Percentiles rank a stretch among this genome's conserved stretches.
Evolutionary conservation across 2,113 vertebrate species (phyloP).

Genomic region (Oryzias celebensis): DNA sequence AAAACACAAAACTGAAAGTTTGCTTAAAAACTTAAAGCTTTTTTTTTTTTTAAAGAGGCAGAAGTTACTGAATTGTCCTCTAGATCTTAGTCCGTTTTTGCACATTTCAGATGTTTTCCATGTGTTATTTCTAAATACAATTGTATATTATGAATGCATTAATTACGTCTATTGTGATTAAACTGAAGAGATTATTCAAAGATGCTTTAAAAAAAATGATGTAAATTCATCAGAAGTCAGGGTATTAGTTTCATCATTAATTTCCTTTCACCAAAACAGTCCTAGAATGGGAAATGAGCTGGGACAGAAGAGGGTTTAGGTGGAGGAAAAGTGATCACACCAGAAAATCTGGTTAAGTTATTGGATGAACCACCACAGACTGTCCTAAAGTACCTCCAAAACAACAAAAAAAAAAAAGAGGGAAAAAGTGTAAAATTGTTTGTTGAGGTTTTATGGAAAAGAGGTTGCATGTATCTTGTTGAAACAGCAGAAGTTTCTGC

Average conservation of each 20-base stretch:
- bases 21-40: too few relatives aligned
- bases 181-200: too few relatives aligned
- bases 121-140: too few relatives aligned
- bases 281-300: background rate
- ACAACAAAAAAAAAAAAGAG: background rate
- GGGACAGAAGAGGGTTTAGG: conserved; percentile 21
- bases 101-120: too few relatives aligned
- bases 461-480: conserved; percentile 30
- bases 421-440: background rate
- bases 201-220: too few relatives aligned
- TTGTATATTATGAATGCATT: too few relatives aligned
- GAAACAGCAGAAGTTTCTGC: conserved; percentile 31
- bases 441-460: conserved; percentile 35
- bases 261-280: background rate
- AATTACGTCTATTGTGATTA: too few relatives aligned
- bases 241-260: background rate
- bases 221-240: background rate
- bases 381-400: background rate
- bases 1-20: too few relatives aligned
- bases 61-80: too few relatives aligned
- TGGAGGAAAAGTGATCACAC: conserved; percentile 12
- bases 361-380: conserved; percentile 13
- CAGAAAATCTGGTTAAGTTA: conserved; percentile 14
- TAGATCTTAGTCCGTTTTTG: too few relatives aligned
- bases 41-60: too few relatives aligned